A percentile compares a stretch with the other conserved stretches of the same genome.
Conservation (phyloP, 2,797 vertebrate species). For the Lateolabrax maculatus region DNA sequence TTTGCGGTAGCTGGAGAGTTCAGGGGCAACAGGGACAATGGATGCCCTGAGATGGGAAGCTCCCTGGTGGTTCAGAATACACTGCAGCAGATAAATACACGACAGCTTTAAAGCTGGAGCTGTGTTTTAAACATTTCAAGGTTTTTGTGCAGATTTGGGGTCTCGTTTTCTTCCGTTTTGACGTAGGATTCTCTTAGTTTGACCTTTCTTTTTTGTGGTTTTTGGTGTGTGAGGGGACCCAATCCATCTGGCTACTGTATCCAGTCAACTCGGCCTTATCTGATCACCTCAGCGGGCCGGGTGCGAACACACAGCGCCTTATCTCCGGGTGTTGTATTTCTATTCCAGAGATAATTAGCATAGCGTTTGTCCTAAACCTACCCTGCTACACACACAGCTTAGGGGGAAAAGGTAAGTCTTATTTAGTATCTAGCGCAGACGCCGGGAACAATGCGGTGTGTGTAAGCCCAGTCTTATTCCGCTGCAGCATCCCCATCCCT, state of each 20-base stretch:
- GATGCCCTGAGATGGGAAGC: slow-evolving; percentile 57
- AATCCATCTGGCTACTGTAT: slow-evolving; percentile 76
- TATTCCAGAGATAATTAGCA: slow-evolving; percentile 78
- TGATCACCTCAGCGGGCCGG: slow-evolving; percentile 77
- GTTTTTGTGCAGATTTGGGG: slow-evolving; percentile 1
- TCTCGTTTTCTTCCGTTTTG: neutral
- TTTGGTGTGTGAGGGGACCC: slow-evolving; percentile 52
- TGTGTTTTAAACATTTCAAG: slow-evolving; percentile 15
- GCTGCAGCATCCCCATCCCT: slow-evolving; percentile 34
- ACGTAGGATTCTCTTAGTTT: slow-evolving; percentile 11
- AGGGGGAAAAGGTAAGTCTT: slow-evolving; percentile 57
- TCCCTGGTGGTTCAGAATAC: slow-evolving; percentile 45
- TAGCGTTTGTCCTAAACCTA: slow-evolving; percentile 76
- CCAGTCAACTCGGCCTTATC: slow-evolving; percentile 71
- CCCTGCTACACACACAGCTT: slow-evolving; percentile 63
- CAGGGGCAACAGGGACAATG: slow-evolving; percentile 66
- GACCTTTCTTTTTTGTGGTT: slow-evolving; percentile 41
- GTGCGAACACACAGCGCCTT: slow-evolving; percentile 78
- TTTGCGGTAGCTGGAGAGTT: slow-evolving; percentile 70
- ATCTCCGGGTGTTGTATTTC: slow-evolving; percentile 80
- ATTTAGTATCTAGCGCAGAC: slow-evolving; percentile 59
- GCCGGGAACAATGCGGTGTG: slow-evolving; percentile 62
- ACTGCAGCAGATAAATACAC: slow-evolving; percentile 28
- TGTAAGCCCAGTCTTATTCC: slow-evolving; percentile 67
- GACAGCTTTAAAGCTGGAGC: neutral